Base-by-base conservation (phyloP, 2,888 invertebrate genomes). In the Cyaniris semiargus region DNA sequence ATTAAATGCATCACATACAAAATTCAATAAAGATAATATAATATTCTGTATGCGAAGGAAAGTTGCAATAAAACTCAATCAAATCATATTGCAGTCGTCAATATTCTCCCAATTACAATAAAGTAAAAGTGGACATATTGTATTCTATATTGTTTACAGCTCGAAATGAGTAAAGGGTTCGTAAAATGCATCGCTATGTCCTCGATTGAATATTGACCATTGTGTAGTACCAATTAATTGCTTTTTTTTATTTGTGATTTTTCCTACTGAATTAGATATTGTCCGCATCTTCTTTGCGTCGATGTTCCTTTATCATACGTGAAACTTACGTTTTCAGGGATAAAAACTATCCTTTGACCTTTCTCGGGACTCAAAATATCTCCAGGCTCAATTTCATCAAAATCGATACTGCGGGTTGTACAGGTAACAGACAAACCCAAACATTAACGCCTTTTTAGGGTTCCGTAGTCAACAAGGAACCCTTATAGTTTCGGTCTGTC, bases 91-190 rank as follows among this genome's bases (percentile, higher is more conserved):
- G 3, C 21, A n/a, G 58, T 58, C 21, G 21, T 58, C 3, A n/a
- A 21, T 58, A 21, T 58, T 58, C 58, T 58, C 58, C 15, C 21
- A 58, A 70, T 70, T 70, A 70, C 70, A 70, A 70, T 70, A 70
- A 70, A 70, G 70, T 70, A 23, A 70, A 23, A 70, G 70, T 70
- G 70, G 23, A 31, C 15, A 27, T 70, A 58, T 58, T 58, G 18
- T 70, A 70, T 70, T 70, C 27, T 31, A 70, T 31, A 70, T 70
- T 21, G 27, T 70, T 2, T 31, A 58, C 58, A 21, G 3, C 23
- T 70, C 3, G 13, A 70, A 70, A 70, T 70, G 23, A 58, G 70
- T 15, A 23, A 70, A 7, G 66, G 10, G 27, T 70, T 70, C 31
- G 18, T 70, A 31, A 31, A 70, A 70, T 70, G 3, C 70, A 18